A percentile compares a stretch with the other conserved stretches of the same genome.
Evolutionary conservation across 1,140 invertebrate species (phyloP).

Genomic region (Spodoptera litura): DNA sequence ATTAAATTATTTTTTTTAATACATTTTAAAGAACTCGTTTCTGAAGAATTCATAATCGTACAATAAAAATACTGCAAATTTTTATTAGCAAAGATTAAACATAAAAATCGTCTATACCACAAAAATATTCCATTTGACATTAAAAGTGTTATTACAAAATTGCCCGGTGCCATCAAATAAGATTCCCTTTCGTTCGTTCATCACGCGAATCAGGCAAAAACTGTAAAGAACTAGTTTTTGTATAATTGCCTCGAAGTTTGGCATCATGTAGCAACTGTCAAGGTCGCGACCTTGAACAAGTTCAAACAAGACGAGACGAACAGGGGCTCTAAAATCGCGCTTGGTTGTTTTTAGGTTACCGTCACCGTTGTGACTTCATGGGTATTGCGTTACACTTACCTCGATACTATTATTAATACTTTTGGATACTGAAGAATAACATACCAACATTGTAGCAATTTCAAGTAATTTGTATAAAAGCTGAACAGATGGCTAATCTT

Average conservation of each 20-base stretch:
- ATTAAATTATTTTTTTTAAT: too few relatives aligned
- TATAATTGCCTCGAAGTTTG: conserved; percentile 54
- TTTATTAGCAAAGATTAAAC: neutral
- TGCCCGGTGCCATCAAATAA: conserved; percentile 43
- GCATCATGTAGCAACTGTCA: conserved; percentile 53
- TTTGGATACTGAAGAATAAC: too few relatives aligned
- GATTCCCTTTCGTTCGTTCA: conserved; percentile 51
- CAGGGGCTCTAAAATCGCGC: conserved; percentile 48
- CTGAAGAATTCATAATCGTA: neutral
- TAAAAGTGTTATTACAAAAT: conserved; percentile 37
- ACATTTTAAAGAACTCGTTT: too few relatives aligned
- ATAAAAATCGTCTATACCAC: neutral
- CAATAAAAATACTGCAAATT: neutral
- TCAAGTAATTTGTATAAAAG: too few relatives aligned
- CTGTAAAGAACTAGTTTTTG: conserved; percentile 59
- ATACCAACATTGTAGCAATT: too few relatives aligned
- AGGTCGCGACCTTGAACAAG: conserved; percentile 52
- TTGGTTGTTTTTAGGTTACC: neutral
- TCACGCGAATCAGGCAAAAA: conserved; percentile 52
- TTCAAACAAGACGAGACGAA: conserved; percentile 34
- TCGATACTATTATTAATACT: too few relatives aligned
- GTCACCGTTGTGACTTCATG: neutral
- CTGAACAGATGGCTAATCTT: too few relatives aligned
- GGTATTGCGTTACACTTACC: too few relatives aligned
- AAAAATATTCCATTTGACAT: conserved; percentile 35